Percentiles rank a stretch among this genome's conserved stretches.
Evolutionary conservation across 2,797 vertebrate genomes (phyloP).

Genomic region (Gastrophryne carolinensis): DNA sequence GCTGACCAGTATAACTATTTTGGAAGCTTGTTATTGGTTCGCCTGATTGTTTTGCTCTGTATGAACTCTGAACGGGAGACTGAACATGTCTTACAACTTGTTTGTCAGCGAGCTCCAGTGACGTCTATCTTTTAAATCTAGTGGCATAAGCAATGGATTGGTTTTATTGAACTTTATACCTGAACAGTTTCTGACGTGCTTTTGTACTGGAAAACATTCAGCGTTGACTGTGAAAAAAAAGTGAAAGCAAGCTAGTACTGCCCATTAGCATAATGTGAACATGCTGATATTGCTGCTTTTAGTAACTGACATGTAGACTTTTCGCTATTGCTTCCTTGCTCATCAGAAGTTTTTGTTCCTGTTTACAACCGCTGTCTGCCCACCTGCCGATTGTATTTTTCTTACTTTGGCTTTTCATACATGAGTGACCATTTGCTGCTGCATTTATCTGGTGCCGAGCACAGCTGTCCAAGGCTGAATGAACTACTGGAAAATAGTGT

Average conservation of each 20-base stretch:
- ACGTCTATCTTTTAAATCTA: not conserved
- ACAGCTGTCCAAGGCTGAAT: slow-evolving; percentile 30
- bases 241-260: not conserved
- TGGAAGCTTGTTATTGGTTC: not conserved
- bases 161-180: not conserved
- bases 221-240: not conserved
- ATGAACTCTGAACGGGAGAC: not conserved
- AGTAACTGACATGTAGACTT: too few species aligned
- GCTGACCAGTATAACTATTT: too few species aligned
- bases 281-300: too few species aligned
- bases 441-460: not conserved
- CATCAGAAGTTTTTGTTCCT: slow-evolving; percentile 35
- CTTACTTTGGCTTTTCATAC: slow-evolving; percentile 17
- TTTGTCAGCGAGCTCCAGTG: not conserved
- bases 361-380: slow-evolving; percentile 30
- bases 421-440: not conserved
- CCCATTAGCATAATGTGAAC: not conserved
- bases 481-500: slow-evolving; percentile 11
- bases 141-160: not conserved
- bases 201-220: not conserved
- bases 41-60: not conserved
- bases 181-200: slow-evolving; percentile 16
- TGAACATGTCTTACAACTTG: not conserved
- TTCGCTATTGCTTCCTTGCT: not conserved
- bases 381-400: slow-evolving; percentile 37